A percentile compares a stretch with the other conserved stretches of the same genome.
Conservation (phyloP, 2,113 vertebrate genomes). For the Illadopsis cleaveri region DNA sequence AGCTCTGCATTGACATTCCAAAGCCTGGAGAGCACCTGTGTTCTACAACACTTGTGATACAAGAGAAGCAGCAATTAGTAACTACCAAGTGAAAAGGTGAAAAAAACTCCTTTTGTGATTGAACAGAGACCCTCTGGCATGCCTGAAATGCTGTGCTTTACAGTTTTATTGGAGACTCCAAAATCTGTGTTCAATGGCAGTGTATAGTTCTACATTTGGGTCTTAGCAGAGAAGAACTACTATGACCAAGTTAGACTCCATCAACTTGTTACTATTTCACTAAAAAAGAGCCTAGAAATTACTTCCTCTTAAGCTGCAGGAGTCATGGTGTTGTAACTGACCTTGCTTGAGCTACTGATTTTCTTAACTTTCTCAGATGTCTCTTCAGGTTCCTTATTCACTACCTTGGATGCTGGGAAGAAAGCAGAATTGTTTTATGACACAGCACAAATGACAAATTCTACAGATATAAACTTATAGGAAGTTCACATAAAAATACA, state of each 20-base stretch:
- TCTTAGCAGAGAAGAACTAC: neutral
- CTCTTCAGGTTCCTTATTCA: conserved; percentile 27
- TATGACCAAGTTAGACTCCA: neutral
- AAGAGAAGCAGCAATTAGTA: neutral
- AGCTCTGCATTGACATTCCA: neutral
- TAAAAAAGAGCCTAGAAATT: neutral
- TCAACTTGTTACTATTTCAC: neutral
- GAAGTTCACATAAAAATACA: neutral
- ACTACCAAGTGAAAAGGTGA: neutral
- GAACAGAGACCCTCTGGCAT: neutral
- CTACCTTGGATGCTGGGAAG: conserved; percentile 45
- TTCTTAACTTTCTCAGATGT: conserved; percentile 75
- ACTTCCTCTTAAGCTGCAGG: neutral
- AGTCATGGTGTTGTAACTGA: conserved; percentile 51
- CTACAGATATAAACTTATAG: neutral
- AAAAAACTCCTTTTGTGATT: neutral
- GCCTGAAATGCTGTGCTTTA: neutral
- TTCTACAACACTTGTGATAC: neutral
- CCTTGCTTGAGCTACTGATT: conserved; percentile 75
- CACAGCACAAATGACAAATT: neutral
- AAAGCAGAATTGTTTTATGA: neutral
- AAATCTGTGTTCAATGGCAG: neutral
- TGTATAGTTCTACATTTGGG: neutral
- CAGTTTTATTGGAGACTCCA: neutral
- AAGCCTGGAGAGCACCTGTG: neutral